Base-by-base conservation (phyloP, 2,797 vertebrate genomes). In the Telmatherina bonti region DNA sequence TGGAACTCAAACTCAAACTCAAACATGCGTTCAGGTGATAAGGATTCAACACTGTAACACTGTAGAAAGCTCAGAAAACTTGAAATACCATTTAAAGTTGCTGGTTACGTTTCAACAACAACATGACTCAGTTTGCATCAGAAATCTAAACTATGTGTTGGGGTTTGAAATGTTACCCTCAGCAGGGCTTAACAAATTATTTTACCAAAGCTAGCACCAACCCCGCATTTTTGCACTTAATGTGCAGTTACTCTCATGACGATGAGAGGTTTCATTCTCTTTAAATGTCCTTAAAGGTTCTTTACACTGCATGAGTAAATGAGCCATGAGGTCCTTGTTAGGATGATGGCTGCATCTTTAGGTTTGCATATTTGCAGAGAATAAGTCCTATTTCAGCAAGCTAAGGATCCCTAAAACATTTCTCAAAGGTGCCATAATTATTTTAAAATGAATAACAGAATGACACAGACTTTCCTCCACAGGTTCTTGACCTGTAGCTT, bases 321-420 rank as follows among this genome's bases (percentile, higher is more conserved):
- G n/a, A 49, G 9, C 47, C 22, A 49, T 24, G 20, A 12, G 47
- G n/a, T 12, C 10, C 5, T 22, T 49, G 24, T 11, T 24, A 8
- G n/a, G 45, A 3, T 16, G 6, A 8, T 15, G 52, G 13, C 29
- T 27, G 20, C 38, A 45, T 15, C 67, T 26, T 64, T 18, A 63
- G 29, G 45, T 31, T 69, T 68, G 38, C 36, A 64, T 59, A 51
- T 64, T 51, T 49, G 30, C 18, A 7, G 26, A 49, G 9, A 26
- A 62, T 3, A 22, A 55, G 36, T 58, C 35, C 43, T 22, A 60
- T 7, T 47, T 22, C 27, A 55, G 30, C 29, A 56, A 53, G 24
- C 26, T 30, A 49, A 71, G 35, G 15, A 69, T n/a, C 57, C 57
- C 29, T 27, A 62, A 36, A 24, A 62, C 30, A 47, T 24, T 22